Evolutionary conservation across 2,113 vertebrate genomes (phyloP), one percentile per base, ranked within the genome.

Genomic region (Salvator merianae): DNA sequence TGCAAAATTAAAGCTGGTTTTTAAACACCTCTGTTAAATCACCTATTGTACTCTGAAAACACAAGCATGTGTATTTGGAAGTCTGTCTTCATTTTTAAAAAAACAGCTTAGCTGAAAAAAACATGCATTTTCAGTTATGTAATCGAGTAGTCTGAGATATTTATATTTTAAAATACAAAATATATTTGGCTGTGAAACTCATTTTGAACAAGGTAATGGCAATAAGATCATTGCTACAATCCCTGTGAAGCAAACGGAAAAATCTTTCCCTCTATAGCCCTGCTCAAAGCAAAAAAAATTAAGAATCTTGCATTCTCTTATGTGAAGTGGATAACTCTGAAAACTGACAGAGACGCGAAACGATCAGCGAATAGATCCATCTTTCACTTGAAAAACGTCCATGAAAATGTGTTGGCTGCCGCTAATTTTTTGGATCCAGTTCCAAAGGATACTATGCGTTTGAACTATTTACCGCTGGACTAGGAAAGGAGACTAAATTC

Each of bases 101-200:
- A 1, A 43, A 34, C 3, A 28, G 32, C 81, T 47, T n/a, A 84
- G 59, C 16, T 84, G 76, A 84, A 76, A 36, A 77, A 75, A 74
- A 9, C 26, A 20, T 79, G 12, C 36, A 36, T 74, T 82, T 47
- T 84, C 69, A 81, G 86, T 93, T 91, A 92, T 65, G 30, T 89
- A 93, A 93, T 82, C 77, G 68, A 75, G 68, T 5, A 18, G 72
- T 22, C 32, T 50, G 62, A 81, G 79, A 63, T 50, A 20, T 70
- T 75, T 68, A 20, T 53, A 76, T 12, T 26, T 7, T 10, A 40
- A 22, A 2, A 32, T 38, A 26, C 28, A 62, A 14, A n/a, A 14
- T 34, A 63, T 30, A 38, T 20, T 79, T 22, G 16, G 20, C 34
- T 40, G n/a, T 63, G 36, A 76, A 83, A 65, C 34, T 18, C 4